phyloP scores from a whole-genome alignment of 92 coral and sea anemone genomes.

The Phenganax subtilis region DNA sequence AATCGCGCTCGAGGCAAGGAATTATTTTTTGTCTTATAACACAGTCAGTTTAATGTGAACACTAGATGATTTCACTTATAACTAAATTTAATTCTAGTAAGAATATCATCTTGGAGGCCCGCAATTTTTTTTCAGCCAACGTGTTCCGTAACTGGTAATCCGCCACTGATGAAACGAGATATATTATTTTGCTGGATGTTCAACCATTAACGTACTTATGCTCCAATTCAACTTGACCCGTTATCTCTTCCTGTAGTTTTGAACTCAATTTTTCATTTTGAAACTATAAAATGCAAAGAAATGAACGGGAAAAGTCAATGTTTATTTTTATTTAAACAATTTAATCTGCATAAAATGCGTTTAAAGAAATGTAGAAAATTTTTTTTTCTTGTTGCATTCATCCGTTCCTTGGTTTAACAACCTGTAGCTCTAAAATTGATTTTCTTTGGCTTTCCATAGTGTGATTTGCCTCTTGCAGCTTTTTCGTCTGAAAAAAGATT shows the following conservation, averaged over 20 bases:
- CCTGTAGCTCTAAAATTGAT: slow-evolving; percentile 93
- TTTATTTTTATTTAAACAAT: not conserved
- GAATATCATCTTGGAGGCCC: no score
- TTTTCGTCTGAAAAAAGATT: slow-evolving; percentile 62
- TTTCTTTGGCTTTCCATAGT: slow-evolving; percentile 81
- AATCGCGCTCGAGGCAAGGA: no score
- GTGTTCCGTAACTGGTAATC: no score
- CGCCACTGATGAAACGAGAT: no score
- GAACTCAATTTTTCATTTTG: slow-evolving; percentile 92
- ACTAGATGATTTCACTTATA: no score
- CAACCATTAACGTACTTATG: slow-evolving; percentile 62
- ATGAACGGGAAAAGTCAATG: not conserved
- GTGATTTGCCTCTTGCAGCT: slow-evolving; percentile 73
- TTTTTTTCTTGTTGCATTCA: not conserved
- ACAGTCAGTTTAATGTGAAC: no score
- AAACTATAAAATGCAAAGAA: slow-evolving; percentile 40
- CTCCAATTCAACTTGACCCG: slow-evolving; percentile 73
- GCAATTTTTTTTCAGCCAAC: not conserved
- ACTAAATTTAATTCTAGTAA: no score
- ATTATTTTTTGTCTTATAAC: not conserved
- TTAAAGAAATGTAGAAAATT: not conserved
- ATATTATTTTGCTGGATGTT: no score
- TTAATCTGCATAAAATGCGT: not conserved
- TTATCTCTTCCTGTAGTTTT: slow-evolving; percentile 80
- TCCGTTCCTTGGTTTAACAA: slow-evolving; percentile 8